phyloP scores from a whole-genome alignment of 1,140 invertebrate species.

The Triops longicaudatus region DNA sequence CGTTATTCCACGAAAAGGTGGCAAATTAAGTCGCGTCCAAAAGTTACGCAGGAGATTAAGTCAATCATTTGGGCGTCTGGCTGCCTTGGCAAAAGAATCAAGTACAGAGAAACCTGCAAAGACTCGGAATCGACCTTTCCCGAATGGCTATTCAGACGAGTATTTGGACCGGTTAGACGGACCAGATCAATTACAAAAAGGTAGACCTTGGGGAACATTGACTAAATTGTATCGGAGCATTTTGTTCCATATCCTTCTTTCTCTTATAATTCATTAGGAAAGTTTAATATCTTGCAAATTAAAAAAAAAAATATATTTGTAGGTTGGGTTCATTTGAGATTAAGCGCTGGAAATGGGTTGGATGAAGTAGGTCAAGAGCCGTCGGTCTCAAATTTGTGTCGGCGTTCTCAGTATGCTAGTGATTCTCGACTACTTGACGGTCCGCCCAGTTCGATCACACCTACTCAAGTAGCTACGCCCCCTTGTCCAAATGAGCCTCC shows the following conservation, averaged over 20 bases:
- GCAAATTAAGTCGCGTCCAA: slow-evolving; percentile 23
- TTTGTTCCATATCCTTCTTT: not conserved
- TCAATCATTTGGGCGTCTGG: slow-evolving; percentile 24
- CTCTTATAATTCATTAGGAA: slow-evolving; percentile 16
- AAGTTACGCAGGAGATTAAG: slow-evolving; percentile 20
- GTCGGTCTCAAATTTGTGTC: not conserved
- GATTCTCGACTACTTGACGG: not conserved
- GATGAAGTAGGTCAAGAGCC: slow-evolving; percentile 5
- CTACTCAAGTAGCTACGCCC: not conserved
- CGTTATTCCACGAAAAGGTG: not conserved
- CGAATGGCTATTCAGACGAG: slow-evolving; percentile 24
- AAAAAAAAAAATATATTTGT: not conserved
- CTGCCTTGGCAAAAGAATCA: not conserved
- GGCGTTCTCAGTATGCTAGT: not conserved
- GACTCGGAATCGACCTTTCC: not conserved
- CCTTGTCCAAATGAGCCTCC: not conserved
- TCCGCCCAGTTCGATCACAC: not conserved
- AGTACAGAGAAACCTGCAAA: not conserved
- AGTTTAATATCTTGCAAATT: slow-evolving; percentile 18
- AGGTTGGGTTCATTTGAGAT: not conserved
- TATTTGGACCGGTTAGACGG: slow-evolving; percentile 26
- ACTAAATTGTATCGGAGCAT: not conserved
- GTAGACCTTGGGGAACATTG: not conserved
- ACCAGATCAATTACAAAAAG: not conserved
- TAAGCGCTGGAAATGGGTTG: not conserved